Base-by-base conservation (phyloP, 2,113 vertebrate species). In the Amblyornis subalaris region DNA sequence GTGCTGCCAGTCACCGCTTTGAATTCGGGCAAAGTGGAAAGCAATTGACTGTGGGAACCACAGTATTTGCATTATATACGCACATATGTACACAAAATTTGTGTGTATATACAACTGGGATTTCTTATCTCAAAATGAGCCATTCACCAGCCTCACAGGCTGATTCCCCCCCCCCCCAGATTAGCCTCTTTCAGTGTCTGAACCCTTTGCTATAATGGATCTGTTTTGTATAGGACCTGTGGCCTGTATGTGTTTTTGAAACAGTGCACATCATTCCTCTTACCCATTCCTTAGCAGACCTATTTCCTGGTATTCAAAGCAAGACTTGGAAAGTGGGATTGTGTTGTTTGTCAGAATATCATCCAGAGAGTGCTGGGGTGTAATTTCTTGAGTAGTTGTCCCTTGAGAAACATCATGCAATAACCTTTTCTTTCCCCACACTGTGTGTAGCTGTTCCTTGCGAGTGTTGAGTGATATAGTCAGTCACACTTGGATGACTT, bases 231-330 rank as follows among this genome's bases (percentile, higher is more conserved):
- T 47, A 31, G 35, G 10, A 40, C n/a, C n/a, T 40, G 26, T 60
- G 28, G 42, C 15, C 13, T 19, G 13, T 44, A 11, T 57, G n/a
- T 66, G 5, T 40, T 75, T 74, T 78, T 71, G n/a, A 84, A 91
- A 82, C 71, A 82, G 44, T 44, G 24, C 36, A 45, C 73, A 50
- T 40, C 74, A 48, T 82, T 93, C 53, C 36, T 85, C 36, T 91
- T 65, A 36, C 31, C 7, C 7, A 3, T 61, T 91, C 53, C 23
- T 36, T 53, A 69, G 20, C 50, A 72, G 23, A 47, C 33, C 35
- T 87, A 3, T 89, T 91, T 94, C 50, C 85, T 96, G 36, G 9
- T 45, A 82, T 94, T 93, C 74, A 91, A n/a, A 79, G 61, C 22
- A 58, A 44, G 38, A 38, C 40, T 61, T 65, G 18, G 54, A 71